Evolutionary conservation across 2,113 vertebrate species (phyloP).

Genomic region (Callorhinus ursinus): DNA sequence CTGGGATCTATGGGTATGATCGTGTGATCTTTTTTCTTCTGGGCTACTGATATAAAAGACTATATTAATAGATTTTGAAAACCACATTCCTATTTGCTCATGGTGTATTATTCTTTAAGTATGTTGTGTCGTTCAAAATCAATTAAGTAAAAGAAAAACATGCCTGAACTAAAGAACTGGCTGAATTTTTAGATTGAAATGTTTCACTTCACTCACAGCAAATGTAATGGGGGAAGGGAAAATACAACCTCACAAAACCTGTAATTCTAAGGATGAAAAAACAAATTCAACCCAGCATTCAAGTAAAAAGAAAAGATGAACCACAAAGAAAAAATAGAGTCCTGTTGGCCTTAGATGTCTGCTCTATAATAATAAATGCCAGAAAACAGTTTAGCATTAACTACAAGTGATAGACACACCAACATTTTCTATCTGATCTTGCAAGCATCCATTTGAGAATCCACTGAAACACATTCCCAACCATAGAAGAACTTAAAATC

Average conservation of each 20-base stretch:
- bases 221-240: neutral
- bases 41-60: neutral
- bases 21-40: neutral
- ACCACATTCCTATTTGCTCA: neutral
- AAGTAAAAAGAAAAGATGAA: neutral
- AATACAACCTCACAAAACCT: neutral
- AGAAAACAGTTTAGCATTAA: neutral
- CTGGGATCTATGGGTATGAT: neutral
- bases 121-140: neutral
- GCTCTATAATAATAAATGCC: neutral
- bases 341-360: neutral
- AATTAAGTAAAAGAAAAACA: constrained; percentile 6
- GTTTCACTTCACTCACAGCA: neutral
- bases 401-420: neutral
- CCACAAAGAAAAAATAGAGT: neutral
- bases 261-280: constrained; percentile 23
- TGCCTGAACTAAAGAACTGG: neutral
- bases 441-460: neutral
- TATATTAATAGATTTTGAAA: neutral
- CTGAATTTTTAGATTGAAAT: neutral
- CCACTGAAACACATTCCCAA: neutral
- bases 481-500: neutral
- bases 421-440: neutral
- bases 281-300: constrained; percentile 17
- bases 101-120: constrained; percentile 3